phyloP scores from a whole-genome alignment of 2,888 invertebrate genomes.

The Julus scandinavius region DNA sequence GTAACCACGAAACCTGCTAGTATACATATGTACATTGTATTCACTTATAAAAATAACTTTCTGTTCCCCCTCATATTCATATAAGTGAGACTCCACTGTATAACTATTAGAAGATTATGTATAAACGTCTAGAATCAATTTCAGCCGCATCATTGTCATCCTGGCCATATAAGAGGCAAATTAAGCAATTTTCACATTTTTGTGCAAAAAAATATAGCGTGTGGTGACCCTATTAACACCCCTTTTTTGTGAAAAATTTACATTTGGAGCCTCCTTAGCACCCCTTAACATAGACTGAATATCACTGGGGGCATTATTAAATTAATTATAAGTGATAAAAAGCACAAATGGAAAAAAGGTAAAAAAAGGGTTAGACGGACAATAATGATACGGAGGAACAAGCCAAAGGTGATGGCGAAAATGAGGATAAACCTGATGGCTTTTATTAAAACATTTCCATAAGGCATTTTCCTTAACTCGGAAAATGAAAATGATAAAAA shows the following conservation, averaged over 20 bases:
- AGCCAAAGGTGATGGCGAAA: neutral
- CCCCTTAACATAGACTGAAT: neutral
- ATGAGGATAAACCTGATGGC: neutral
- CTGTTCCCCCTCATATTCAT: too few species aligned
- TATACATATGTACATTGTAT: too few species aligned
- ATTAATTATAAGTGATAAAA: slow-evolving; percentile 13
- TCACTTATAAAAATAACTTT: too few species aligned
- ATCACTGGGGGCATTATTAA: slow-evolving; percentile 16
- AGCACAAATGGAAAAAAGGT: neutral
- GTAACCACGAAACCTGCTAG: too few species aligned
- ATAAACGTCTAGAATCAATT: too few species aligned
- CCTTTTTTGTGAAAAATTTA: neutral
- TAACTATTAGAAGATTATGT: too few species aligned
- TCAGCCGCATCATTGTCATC: slow-evolving; percentile 7
- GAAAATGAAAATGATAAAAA: neutral
- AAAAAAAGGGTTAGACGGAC: neutral
- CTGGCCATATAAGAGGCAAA: neutral
- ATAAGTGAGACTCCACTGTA: too few species aligned
- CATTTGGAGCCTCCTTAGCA: neutral
- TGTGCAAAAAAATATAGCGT: neutral
- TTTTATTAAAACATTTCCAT: slow-evolving; percentile 20
- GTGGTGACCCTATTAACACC: neutral
- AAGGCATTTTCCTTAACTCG: neutral
- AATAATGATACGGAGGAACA: neutral
- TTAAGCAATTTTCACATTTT: neutral